Evolutionary conservation across 2,888 invertebrate genomes (phyloP), one percentile per base, ranked within the genome.

Genomic region (Macropis europaea): DNA sequence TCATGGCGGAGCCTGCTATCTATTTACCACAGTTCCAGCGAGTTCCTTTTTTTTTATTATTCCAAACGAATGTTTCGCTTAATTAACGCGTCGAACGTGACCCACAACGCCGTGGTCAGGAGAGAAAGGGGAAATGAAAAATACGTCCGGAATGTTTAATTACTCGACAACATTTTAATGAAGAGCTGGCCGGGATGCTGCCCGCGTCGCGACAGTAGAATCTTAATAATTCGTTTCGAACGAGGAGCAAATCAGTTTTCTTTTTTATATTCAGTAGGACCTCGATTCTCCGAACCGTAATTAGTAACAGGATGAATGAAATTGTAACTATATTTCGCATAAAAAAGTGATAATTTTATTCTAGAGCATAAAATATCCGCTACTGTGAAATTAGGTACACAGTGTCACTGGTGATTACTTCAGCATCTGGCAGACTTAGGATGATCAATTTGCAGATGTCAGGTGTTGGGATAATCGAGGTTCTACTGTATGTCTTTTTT

Each of bases 101-200:
- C 36, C 9, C 15, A 19, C 24, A 15, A 13, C 17, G 13, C 13
- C 13, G n/a, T 7, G 7, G n/a, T 6, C 1, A 1, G 7, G 7
- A 9, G 28, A 19, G 17, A 3, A 19, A 19, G 17, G 15, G 36
- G 42, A 42, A 26, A 48, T 59, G 53, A 32, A 62, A 66, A 50
- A 42, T 36, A 54, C 17, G 54, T 19, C 15, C 22, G 50, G 68
- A 69, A 66, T 57, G 43, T 69, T 66, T 69, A 50, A 69, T 69
- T 66, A 66, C 50, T 28, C 48, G 53, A 63, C 53, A 68, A 57
- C 43, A 45, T 50, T 66, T 57, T 66, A 57, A 69, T 45, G 50
- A 57, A 48, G 40, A 7, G 9, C 19, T 5, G 4, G 24, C 13
- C 6, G 17, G 2, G 4, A 1, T 30, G 15, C 17, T n/a, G n/a